Conservation (phyloP, 2,888 invertebrate genomes). For the Cyaniris semiargus region DNA sequence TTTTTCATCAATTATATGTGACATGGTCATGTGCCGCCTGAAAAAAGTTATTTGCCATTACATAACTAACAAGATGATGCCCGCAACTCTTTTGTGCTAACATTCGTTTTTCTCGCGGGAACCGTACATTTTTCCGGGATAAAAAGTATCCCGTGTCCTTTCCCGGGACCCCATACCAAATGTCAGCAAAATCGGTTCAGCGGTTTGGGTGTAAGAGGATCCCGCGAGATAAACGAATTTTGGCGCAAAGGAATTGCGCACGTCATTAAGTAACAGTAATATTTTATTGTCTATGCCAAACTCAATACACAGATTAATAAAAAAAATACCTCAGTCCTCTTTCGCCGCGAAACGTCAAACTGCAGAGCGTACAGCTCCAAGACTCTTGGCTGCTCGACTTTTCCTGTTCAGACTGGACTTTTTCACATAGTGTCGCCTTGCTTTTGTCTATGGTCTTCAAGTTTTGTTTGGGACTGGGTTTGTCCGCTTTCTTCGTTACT, state of each 20-base stretch:
- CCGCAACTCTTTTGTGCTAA: neutral
- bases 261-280: too few species aligned
- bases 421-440: slow-evolving; percentile 22
- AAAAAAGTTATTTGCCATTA: slow-evolving; percentile 39
- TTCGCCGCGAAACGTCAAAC: slow-evolving; percentile 60
- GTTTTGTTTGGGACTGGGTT: slow-evolving; percentile 35
- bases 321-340: slow-evolving; percentile 60
- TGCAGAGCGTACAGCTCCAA: slow-evolving; percentile 59
- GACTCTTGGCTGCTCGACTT: slow-evolving; percentile 45
- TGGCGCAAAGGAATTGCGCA: too few species aligned
- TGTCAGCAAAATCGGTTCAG: too few species aligned
- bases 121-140: too few species aligned
- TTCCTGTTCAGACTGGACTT: slow-evolving; percentile 35
- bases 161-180: too few species aligned
- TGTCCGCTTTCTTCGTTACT: slow-evolving; percentile 41
- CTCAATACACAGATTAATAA: too few species aligned
- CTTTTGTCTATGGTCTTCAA: slow-evolving; percentile 40
- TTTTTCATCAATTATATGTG: slow-evolving; percentile 50
- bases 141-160: too few species aligned
- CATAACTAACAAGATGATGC: neutral
- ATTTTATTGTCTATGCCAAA: too few species aligned
- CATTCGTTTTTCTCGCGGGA: too few species aligned
- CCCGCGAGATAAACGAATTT: too few species aligned
- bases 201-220: too few species aligned
- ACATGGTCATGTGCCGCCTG: slow-evolving; percentile 68